Conservation (phyloP, 2,113 vertebrate genomes). For the Aptenodytes patagonicus region DNA sequence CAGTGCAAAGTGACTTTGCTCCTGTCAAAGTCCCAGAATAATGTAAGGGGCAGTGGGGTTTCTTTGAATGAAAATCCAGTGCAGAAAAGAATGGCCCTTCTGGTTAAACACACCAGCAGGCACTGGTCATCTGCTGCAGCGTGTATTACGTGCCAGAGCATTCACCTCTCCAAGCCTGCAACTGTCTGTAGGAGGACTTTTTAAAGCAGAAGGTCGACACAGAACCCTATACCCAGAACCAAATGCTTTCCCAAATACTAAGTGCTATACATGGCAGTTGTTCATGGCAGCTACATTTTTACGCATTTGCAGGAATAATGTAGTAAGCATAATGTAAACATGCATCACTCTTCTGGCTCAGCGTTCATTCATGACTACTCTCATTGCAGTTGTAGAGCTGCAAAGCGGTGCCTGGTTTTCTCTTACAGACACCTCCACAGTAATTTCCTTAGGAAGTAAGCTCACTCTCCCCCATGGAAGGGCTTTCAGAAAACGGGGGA, state of each 20-base stretch:
- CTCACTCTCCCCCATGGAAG: conserved; percentile 66
- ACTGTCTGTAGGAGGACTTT: neutral
- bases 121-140: neutral
- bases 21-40: neutral
- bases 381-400: conserved; percentile 52
- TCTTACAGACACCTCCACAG: conserved; percentile 69
- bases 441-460: conserved; percentile 79
- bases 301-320: conserved; percentile 42
- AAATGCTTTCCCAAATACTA: neutral
- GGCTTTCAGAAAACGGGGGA: conserved; percentile 39
- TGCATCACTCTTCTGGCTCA: conserved; percentile 64
- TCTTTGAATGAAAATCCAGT: neutral
- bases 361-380: conserved; percentile 50
- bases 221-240: neutral
- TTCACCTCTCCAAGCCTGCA: neutral
- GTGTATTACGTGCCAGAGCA: neutral
- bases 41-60: neutral
- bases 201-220: neutral
- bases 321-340: conserved; percentile 66
- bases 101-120: neutral
- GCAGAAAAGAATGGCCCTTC: neutral
- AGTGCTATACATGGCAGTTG: conserved; percentile 4
- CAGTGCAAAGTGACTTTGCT: neutral
- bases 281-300: conserved; percentile 17
- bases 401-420: conserved; percentile 63